Percentiles rank a stretch among this genome's conserved stretches.
phyloP scores from a whole-genome alignment of 2,888 invertebrate genomes.

The Petrolisthes manimaculis region DNA sequence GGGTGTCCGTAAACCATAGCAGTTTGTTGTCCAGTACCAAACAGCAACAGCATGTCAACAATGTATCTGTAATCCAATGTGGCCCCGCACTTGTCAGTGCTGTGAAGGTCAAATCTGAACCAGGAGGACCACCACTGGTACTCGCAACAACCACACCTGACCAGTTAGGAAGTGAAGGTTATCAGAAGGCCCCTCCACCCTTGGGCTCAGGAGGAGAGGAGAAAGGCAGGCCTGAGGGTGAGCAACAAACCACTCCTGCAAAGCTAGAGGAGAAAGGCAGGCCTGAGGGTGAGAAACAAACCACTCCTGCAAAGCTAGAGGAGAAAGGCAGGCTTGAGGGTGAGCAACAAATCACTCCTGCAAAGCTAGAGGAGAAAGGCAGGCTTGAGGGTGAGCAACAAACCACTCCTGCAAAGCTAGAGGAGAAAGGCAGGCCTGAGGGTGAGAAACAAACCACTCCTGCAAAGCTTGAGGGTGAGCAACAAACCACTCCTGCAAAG shows the following conservation, averaged over 20 bases:
- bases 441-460: background rate
- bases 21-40: conserved; percentile 18
- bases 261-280: background rate
- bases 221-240: background rate
- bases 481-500: background rate
- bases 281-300: background rate
- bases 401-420: background rate
- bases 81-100: conserved; percentile 55
- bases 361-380: no score
- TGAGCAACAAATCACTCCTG: background rate
- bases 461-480: background rate
- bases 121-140: conserved; percentile 34
- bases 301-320: background rate
- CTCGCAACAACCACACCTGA: conserved; percentile 32
- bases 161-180: background rate
- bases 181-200: background rate
- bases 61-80: conserved; percentile 59
- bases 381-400: background rate
- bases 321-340: background rate
- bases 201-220: background rate
- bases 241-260: background rate
- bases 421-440: background rate
- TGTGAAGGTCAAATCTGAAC: conserved; percentile 48
- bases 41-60: conserved; percentile 41
- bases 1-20: conserved; percentile 26